Base-by-base conservation (phyloP, 2,113 vertebrate species). In the Callionymus lyra region DNA sequence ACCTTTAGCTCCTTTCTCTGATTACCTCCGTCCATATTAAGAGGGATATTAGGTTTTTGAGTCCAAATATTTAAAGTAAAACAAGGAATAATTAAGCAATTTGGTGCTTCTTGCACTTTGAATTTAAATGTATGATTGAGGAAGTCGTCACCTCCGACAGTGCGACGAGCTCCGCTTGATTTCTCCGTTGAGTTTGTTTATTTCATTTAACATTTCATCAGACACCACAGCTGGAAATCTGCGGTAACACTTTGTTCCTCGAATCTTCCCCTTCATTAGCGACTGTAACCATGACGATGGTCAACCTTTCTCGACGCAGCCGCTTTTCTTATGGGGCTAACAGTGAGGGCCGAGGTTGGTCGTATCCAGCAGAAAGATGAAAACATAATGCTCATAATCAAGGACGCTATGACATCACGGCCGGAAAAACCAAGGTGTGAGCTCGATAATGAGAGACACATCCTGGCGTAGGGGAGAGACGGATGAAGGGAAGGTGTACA, bases 171-270 rank as follows among this genome's bases (percentile, higher is more conserved):
- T 74, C 51, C 55, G 49, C 61, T 56, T 79, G 75, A 79, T 76
- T 78, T 76, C 56, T 38, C 43, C 41, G 50, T 47, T 56, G 15
- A 47, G n/a, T n/a, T n/a, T n/a, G n/a, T n/a, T n/a, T n/a, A 59
- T 68, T 76, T 72, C 41, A 76, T 76, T 74, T 63, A 76, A 67
- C 64, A 75, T 79, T 77, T 81, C 66, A 81, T 79, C 75, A 79
- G 66, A 59, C 51, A 53, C 65, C 73, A 55, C 79, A 79, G 76
- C 76, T 61, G 69, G 79, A 79, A 54, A 49, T 46, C 56, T 3
- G 39, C 8, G 8, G 21, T 38, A 44, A 54, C 53, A 63, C 51
- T 65, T 71, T 63, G 44, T 59, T 70, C 56, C 50, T 46, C 65
- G 53, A 68, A 67, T 57, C 38, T 64, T n/a, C 46, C 47, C 38